phyloP scores from a whole-genome alignment of 2,113 vertebrate genomes.

The Haliaeetus leucogaster region DNA sequence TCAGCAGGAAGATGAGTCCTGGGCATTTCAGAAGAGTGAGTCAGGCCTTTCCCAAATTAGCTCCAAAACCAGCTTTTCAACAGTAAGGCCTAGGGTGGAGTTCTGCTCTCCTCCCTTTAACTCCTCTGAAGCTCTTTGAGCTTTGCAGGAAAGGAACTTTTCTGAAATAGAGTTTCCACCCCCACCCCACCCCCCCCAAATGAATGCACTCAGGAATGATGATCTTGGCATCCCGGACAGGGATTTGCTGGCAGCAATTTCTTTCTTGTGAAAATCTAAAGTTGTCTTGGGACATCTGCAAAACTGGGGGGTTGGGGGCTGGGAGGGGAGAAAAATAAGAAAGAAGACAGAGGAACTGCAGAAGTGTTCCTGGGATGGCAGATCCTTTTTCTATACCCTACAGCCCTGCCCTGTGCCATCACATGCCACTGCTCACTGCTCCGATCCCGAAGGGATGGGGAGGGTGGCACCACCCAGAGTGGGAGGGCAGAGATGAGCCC shows the following conservation, averaged over 20 bases:
- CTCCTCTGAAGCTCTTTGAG: background rate
- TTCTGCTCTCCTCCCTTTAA: background rate
- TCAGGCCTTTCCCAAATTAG: constrained; percentile 24
- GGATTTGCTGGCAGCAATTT: background rate
- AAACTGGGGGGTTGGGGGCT: background rate
- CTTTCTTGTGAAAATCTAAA: background rate
- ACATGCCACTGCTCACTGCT: too few relatives aligned
- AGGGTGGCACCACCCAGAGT: background rate
- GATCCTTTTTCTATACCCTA: background rate
- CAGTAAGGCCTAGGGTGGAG: background rate
- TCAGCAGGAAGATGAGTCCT: constrained; percentile 28
- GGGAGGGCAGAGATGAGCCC: background rate
- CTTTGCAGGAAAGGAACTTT: background rate
- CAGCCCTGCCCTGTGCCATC: background rate
- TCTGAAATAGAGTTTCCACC: background rate
- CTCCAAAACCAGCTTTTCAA: background rate
- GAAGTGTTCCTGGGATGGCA: background rate
- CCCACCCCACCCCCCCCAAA: too few relatives aligned
- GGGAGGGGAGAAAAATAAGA: background rate
- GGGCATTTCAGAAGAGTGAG: background rate
- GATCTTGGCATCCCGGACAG: background rate
- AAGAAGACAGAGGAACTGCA: background rate
- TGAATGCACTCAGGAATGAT: background rate
- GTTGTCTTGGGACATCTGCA: background rate
- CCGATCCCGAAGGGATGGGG: rapidly evolving